Evolutionary conservation across 30 jellyfish, hydroid and myxozoan species (phyloP).

Genomic region (Haliclystus octoradiatus): DNA sequence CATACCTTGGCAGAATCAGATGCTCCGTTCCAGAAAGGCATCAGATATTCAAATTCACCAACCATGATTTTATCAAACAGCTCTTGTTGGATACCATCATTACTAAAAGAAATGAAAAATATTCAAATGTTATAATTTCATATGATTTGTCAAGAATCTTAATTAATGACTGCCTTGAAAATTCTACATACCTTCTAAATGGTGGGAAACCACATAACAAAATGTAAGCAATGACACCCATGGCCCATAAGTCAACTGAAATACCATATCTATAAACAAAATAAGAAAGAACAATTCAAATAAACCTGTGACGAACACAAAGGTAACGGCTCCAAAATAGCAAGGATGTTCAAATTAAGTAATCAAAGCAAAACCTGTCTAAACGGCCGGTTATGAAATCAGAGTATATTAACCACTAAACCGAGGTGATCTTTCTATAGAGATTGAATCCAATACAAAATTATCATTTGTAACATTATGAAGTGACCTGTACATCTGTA

Average conservation of each 20-base stretch:
- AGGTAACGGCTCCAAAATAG: too few relatives aligned
- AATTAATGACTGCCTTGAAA: neutral
- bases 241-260: constrained; percentile 89
- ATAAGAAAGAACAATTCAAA: neutral
- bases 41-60: constrained; percentile 76
- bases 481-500: too few relatives aligned
- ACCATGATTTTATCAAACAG: constrained; percentile 79
- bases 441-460: too few relatives aligned
- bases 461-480: too few relatives aligned
- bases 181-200: constrained; percentile 56
- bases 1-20: constrained; percentile 83
- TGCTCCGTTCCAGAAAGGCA: constrained; percentile 90
- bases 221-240: constrained; percentile 79
- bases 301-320: too few relatives aligned
- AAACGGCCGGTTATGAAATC: too few relatives aligned
- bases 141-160: constrained; percentile 4
- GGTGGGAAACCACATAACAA: constrained; percentile 95
- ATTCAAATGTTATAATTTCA: neutral
- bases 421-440: too few relatives aligned
- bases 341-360: neutral
- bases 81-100: constrained; percentile 87
- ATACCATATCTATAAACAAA: constrained; percentile 59
- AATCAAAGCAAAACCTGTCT: too few relatives aligned
- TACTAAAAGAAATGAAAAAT: constrained; percentile 18
- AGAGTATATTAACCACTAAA: too few relatives aligned